A percentile compares a stretch with the other conserved stretches of the same genome.
phyloP scores from a whole-genome alignment of 2,113 vertebrate species.

The Zosterops borbonicus region DNA sequence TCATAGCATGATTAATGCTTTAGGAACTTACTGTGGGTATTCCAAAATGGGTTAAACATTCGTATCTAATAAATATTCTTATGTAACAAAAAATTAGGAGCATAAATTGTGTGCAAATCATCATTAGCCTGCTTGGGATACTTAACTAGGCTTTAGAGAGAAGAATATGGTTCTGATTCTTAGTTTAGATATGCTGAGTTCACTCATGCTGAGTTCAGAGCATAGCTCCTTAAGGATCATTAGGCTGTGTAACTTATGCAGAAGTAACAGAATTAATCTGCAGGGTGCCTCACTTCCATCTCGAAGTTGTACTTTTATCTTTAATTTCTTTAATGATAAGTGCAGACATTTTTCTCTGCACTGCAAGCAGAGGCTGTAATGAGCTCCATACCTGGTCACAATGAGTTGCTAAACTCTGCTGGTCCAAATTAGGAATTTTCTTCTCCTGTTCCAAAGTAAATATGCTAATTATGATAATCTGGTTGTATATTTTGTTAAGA shows the following conservation, averaged over 20 bases:
- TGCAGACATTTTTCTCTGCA: not conserved
- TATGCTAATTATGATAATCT: not conserved
- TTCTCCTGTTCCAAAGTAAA: not conserved
- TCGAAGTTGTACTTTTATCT: not conserved
- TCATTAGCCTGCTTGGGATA: not conserved
- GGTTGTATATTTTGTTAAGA: conserved; percentile 1
- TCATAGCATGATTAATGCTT: not conserved
- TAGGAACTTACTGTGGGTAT: not conserved
- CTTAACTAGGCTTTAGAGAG: not conserved
- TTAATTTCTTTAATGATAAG: not conserved
- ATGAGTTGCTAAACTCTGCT: not conserved
- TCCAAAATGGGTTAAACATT: not conserved
- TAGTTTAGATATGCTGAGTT: not conserved
- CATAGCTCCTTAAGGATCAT: not conserved
- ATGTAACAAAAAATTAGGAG: not conserved
- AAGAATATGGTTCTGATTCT: not conserved
- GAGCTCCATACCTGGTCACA: not conserved
- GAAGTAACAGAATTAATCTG: not conserved
- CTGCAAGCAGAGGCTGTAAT: not conserved
- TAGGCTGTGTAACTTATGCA: not conserved
- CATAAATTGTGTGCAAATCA: not conserved
- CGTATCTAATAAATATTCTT: not conserved
- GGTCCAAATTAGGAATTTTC: not conserved
- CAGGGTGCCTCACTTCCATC: not conserved
- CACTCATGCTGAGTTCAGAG: not conserved